Evolutionary conservation across 2,888 invertebrate genomes (phyloP), one percentile per base, ranked within the genome.

Genomic region (Metellina segmentata): DNA sequence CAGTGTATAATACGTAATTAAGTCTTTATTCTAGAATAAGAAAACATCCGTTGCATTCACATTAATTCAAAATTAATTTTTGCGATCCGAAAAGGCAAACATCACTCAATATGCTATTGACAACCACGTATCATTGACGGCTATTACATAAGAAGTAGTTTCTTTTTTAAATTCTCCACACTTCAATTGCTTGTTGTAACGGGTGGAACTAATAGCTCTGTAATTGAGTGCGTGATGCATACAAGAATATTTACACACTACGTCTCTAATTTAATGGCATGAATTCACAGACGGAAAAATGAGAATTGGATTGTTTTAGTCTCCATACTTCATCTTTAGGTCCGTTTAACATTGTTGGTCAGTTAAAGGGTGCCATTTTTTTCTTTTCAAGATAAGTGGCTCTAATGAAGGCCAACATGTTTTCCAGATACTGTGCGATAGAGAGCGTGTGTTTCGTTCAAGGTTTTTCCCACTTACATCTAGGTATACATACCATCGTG

Each of bases 391-490:
- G 70, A 81, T 87, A 72, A 79, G 71, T 34, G 51, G 81, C 48
- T 71, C 48, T 48, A 16, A 70, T 51, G 89, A 90, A 90, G 89
- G 89, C 53, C 79, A 72, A 85, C 89, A 19, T 69, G 83, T 90
- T 90, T 90, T 71, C 71, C 52, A n/a, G 61, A 72, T 69, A 52
- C n/a, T 7, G 11, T 61, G 51, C n/a, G 71, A 51, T 77, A n/a
- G n/a, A n/a, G n/a, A 72, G 77, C 34, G 48, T 79, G 49, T 9
- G n/a, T 77, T 53, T 49, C n/a, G 61, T 85, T 79, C 79, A 78
- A 90, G 89, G 89, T 85, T 90, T 90, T 85, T 48, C 85, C 83
- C 72, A 48, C 70, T 81, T 75, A 61, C 11, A 34, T 34, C 34
- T 34, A 34, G 34, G 34, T 20, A 13, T 16, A 71, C 52, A 13